Evolutionary conservation across 2,797 vertebrate species (phyloP), one percentile per base, ranked within the genome.

Genomic region (Pitangus sulphuratus): DNA sequence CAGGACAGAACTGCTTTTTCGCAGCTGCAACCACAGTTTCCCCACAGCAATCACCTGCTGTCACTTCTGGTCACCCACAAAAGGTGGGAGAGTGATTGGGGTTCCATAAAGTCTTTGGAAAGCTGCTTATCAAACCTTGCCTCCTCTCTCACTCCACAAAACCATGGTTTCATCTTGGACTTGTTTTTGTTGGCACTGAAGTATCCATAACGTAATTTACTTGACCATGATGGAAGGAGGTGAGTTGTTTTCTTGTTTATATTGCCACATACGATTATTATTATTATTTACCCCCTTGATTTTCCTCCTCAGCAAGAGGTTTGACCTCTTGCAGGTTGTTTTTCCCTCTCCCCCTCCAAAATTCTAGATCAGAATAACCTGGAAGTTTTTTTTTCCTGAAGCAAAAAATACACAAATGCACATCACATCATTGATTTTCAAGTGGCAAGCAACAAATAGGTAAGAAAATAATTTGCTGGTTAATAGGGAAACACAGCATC

Each of bases 101-200:
- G 30, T 90, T 72, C 40, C 20, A 44, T 11, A 6, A 35, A 58
- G 8, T 44, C 42, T 76, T 69, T 57, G 47, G 33, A 84, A 68
- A 54, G 7, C 5, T 8, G 64, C 50, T 85, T n/a, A 13, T 15
- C 0, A 2, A 91, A 25, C 2, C 0, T 14, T 9, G 39, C 6
- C 26, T 84, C 25, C 24, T 40, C 28, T 35, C 15, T 45, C 17
- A 39, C 44, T 40, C n/a, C 64, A 21, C 31, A 92, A 30, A 79
- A 79, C 6, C 19, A 30, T 6, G 42, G 21, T 33, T 42, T 48
- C 42, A 75, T 33, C 30, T 77, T 70, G 1, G 2, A 44, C 44
- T 58, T 50, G 21, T 47, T 89, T 88, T 69, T 40, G 54, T 33
- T 42, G 11, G 11, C 7, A 45, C n/a, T 56, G 12, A 89, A 68